These are phyloP conservation scores for Leptinotarsa undecemlineata DNA, from an alignment of 1,140 invertebrate genomes.

Conservation along the genomic window DNA sequence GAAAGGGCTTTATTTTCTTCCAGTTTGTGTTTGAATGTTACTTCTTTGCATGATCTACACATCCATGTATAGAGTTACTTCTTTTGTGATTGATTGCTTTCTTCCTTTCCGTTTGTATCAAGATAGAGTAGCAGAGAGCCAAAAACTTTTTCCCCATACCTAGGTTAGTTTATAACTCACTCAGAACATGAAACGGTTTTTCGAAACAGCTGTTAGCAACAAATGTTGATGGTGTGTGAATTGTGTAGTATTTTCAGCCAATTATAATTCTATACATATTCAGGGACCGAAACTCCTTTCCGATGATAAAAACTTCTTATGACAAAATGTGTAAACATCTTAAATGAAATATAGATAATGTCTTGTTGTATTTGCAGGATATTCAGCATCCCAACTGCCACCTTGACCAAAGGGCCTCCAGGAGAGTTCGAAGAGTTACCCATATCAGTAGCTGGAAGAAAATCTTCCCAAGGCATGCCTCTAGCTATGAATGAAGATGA, in stretches of 20 bases:
- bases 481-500: slow-evolving; percentile 69
- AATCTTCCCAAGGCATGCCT: slow-evolving; percentile 79
- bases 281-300: neutral
- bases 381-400: slow-evolving; percentile 74
- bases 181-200: too few relatives aligned
- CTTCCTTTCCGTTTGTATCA: too few relatives aligned
- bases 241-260: neutral
- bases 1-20: too few relatives aligned
- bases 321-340: neutral
- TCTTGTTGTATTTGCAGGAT: slow-evolving; percentile 56
- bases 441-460: slow-evolving; percentile 74
- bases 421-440: slow-evolving; percentile 69
- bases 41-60: too few relatives aligned
- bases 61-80: too few relatives aligned
- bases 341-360: neutral
- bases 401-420: slow-evolving; percentile 69
- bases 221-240: too few relatives aligned
- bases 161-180: too few relatives aligned
- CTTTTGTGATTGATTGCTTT: too few relatives aligned
- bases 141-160: too few relatives aligned
- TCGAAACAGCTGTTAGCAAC: too few relatives aligned
- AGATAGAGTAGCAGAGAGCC: too few relatives aligned
- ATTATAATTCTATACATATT: neutral
- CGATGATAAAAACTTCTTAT: neutral
- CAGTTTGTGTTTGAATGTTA: too few relatives aligned